Evolutionary conservation across 2,888 invertebrate species (phyloP).

Genomic region (Quadroppia sp.): DNA sequence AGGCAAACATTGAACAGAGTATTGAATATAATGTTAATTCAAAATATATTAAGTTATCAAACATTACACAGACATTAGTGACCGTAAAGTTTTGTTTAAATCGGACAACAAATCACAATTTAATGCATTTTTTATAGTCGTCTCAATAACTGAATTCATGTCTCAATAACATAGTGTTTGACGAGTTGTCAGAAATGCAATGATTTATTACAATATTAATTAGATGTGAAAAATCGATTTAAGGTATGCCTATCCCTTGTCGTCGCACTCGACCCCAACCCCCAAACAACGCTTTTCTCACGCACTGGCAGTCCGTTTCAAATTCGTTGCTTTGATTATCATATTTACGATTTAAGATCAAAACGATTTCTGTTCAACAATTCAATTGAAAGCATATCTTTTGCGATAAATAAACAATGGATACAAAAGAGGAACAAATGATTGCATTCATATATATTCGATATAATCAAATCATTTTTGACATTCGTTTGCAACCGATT

Average conservation of each 20-base stretch:
- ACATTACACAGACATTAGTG: slow-evolving; percentile 16
- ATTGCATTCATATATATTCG: background rate
- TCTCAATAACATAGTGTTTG: background rate
- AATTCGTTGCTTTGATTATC: slow-evolving; percentile 25
- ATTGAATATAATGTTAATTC: slow-evolving; percentile 1
- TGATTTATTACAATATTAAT: slow-evolving; percentile 24
- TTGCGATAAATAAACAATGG: background rate
- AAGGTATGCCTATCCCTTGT: background rate
- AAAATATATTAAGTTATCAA: slow-evolving; percentile 27
- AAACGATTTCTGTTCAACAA: background rate
- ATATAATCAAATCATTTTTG: background rate
- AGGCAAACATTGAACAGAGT: background rate
- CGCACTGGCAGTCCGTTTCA: slow-evolving; percentile 14
- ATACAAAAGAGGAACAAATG: background rate
- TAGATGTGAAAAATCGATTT: slow-evolving; percentile 9
- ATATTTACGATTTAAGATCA: slow-evolving; percentile 31
- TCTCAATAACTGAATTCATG: background rate
- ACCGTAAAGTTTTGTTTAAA: slow-evolving; percentile 5
- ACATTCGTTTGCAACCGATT: background rate
- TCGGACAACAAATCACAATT: slow-evolving; percentile 11
- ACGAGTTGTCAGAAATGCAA: slow-evolving; percentile 14
- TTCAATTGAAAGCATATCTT: slow-evolving; percentile 5
- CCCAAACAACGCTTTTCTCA: background rate
- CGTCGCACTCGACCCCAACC: background rate
- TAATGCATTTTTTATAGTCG: slow-evolving; percentile 17